Conservation (phyloP, 1,140 invertebrate species). For the Bombus terrestris region DNA sequence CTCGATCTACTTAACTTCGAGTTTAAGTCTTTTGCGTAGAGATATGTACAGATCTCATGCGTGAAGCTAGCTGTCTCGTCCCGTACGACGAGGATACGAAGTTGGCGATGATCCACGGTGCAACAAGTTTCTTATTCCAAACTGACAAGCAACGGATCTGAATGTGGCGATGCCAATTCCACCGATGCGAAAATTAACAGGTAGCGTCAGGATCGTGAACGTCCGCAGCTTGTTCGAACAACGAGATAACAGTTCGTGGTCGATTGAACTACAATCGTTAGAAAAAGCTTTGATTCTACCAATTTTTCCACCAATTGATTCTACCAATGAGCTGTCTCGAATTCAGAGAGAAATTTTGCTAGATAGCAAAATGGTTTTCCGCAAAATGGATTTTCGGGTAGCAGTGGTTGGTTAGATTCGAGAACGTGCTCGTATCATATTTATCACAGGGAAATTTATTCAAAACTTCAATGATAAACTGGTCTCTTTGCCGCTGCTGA, state of each 20-base stretch:
- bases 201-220: slow-evolving; percentile 54
- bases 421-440: no score
- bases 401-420: no score
- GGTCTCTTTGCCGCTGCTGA: no score
- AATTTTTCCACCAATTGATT: neutral
- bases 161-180: slow-evolving; percentile 72
- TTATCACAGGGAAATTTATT: no score
- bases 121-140: slow-evolving; percentile 81
- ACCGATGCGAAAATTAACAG: slow-evolving; percentile 69
- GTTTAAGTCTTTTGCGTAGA: neutral
- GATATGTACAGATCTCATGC: neutral
- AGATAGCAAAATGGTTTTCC: no score
- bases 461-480: no score
- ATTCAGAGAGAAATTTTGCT: no score
- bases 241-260: neutral
- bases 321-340: neutral
- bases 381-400: no score
- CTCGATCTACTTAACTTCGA: neutral
- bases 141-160: slow-evolving; percentile 47
- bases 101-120: slow-evolving; percentile 77
- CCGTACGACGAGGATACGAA: slow-evolving; percentile 43
- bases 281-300: neutral
- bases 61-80: neutral
- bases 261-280: neutral
- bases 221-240: neutral